Percentiles rank a stretch among this genome's conserved stretches.
These are phyloP conservation scores for Microhierax caerulescens DNA, from an alignment of 2,797 vertebrate species.

Conservation along the genomic window DNA sequence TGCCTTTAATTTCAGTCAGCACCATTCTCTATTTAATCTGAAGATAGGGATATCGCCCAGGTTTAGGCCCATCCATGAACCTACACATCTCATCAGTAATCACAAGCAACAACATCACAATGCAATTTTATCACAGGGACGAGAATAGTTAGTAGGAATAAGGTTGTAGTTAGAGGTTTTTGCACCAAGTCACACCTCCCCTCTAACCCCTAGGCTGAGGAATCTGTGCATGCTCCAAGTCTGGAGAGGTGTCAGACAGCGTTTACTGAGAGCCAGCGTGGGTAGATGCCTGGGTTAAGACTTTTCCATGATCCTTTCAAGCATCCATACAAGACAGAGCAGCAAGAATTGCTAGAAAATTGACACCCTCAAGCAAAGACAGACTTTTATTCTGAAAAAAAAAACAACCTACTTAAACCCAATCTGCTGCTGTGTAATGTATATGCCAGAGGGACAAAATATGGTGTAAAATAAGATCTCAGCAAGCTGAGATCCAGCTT, in stretches of 20 bases:
- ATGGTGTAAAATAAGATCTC: conserved; percentile 32
- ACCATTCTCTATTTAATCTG: background rate
- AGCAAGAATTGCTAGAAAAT: background rate
- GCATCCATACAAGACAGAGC: background rate
- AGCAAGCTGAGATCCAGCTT: conserved; percentile 34
- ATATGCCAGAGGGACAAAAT: conserved; percentile 41
- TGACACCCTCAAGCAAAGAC: background rate
- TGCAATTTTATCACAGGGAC: background rate
- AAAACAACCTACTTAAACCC: background rate
- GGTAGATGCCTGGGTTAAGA: background rate
- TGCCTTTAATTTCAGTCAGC: background rate
- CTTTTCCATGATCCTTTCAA: background rate
- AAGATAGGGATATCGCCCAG: background rate
- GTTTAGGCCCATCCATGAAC: background rate
- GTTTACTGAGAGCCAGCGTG: background rate
- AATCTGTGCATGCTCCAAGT: background rate
- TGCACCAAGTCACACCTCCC: background rate
- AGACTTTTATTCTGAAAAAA: conserved; percentile 41
- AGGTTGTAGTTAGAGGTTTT: background rate
- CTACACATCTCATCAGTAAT: background rate
- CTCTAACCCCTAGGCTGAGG: background rate
- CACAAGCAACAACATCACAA: background rate
- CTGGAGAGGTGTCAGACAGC: background rate
- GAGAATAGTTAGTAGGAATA: background rate
- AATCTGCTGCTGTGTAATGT: conserved; percentile 32